A percentile compares a stretch with the other conserved stretches of the same genome.
Evolutionary conservation across 2,888 invertebrate species (phyloP).

Genomic region (Tryphoninae sp.): DNA sequence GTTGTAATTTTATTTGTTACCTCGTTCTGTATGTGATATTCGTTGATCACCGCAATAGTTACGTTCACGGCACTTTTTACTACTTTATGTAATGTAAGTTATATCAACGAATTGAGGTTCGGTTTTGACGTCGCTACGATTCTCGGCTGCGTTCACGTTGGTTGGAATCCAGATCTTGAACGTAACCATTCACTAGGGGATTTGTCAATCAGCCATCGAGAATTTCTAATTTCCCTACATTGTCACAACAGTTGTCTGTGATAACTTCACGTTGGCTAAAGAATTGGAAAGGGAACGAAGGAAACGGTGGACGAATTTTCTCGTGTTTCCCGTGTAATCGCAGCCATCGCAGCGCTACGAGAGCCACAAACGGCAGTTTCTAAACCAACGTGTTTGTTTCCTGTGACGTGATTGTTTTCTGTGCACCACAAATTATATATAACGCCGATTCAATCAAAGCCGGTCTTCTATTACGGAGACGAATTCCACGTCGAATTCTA

Average conservation of each 20-base stretch:
- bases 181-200: too few species aligned
- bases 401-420: slow-evolving; percentile 57
- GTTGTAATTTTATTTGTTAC: slow-evolving; percentile 20
- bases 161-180: too few species aligned
- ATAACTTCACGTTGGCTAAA: not conserved
- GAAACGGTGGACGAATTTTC: slow-evolving; percentile 1
- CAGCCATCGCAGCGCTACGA: slow-evolving; percentile 56
- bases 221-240: too few species aligned
- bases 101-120: not conserved
- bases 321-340: not conserved
- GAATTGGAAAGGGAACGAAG: slow-evolving; percentile 5
- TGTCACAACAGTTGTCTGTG: too few species aligned
- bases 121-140: not conserved
- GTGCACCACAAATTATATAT: slow-evolving; percentile 45
- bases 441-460: slow-evolving; percentile 31
- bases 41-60: slow-evolving; percentile 16
- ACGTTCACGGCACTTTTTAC: slow-evolving; percentile 14
- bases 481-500: slow-evolving; percentile 1
- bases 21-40: slow-evolving; percentile 8
- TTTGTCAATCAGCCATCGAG: too few species aligned
- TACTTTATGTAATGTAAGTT: slow-evolving; percentile 42
- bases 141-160: not conserved
- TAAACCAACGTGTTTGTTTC: slow-evolving; percentile 57
- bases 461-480: slow-evolving; percentile 33
- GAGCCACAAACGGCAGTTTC: slow-evolving; percentile 56